A percentile compares a stretch with the other conserved stretches of the same genome.
These are phyloP conservation scores for Leucosticte australis DNA, from an alignment of 2,113 vertebrate genomes.

Conservation along the genomic window DNA sequence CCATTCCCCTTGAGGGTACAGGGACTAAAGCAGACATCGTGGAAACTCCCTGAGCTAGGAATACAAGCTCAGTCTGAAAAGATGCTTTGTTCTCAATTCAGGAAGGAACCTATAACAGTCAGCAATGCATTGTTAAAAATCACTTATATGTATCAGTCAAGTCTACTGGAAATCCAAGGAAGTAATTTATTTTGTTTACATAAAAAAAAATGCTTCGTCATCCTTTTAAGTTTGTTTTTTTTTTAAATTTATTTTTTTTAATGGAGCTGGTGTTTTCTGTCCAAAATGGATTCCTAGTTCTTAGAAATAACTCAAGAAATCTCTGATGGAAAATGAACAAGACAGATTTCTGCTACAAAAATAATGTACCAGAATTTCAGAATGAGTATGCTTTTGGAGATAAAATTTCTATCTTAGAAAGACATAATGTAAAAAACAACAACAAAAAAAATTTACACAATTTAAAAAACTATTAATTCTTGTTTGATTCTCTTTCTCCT, in stretches of 20 bases:
- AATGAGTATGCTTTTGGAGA: background rate
- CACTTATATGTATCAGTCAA: background rate
- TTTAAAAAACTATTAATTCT: background rate
- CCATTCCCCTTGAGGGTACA: background rate
- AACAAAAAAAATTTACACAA: background rate
- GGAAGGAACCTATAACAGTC: background rate
- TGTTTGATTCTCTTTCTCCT: background rate
- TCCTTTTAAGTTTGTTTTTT: background rate
- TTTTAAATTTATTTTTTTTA: background rate
- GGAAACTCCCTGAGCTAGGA: background rate
- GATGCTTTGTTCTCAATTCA: background rate
- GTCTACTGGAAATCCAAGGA: background rate
- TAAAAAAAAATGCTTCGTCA: background rate
- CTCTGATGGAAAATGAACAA: background rate
- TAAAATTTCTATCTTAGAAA: background rate
- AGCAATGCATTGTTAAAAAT: background rate
- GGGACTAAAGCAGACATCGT: background rate
- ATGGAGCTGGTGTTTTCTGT: background rate
- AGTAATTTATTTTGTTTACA: background rate
- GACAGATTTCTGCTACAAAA: background rate
- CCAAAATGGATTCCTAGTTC: background rate
- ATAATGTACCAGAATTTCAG: background rate
- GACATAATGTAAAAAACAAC: background rate
- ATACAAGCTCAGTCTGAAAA: background rate
- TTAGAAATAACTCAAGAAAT: background rate